phyloP scores from a whole-genome alignment of 1,140 invertebrate species.

The Pseudobourletiella spinata region DNA sequence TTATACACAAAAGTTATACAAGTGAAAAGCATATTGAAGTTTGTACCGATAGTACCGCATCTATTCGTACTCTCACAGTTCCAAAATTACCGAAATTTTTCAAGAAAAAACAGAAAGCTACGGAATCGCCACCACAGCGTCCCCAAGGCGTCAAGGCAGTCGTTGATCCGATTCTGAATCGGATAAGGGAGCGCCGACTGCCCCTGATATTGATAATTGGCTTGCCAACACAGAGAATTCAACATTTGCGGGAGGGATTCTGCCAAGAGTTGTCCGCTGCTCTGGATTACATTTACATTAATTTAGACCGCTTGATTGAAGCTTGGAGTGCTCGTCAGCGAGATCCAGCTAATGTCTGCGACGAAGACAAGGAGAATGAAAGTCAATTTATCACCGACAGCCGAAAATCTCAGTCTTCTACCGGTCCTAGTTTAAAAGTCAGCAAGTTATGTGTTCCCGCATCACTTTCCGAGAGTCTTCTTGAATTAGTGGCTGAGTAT shows the following conservation, averaged over 20 bases:
- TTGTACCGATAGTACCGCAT: background rate
- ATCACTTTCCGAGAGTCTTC: background rate
- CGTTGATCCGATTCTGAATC: constrained; percentile 13
- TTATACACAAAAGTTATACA: background rate
- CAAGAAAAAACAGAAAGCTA: background rate
- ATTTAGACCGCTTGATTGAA: constrained; percentile 14
- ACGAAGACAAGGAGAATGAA: background rate
- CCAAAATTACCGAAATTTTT: background rate
- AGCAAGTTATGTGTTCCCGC: background rate
- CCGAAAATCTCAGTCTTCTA: background rate
- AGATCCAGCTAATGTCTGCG: background rate
- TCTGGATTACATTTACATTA: constrained; percentile 14
- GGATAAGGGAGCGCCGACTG: constrained; percentile 2
- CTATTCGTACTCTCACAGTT: background rate
- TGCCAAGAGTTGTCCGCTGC: constrained; percentile 6
- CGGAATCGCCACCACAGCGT: background rate
- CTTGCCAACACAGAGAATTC: constrained; percentile 1
- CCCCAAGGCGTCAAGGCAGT: background rate
- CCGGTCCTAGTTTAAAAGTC: background rate
- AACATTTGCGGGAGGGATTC: constrained; percentile 2
- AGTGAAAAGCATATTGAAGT: background rate
- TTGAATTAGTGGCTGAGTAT: background rate
- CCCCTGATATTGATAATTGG: constrained; percentile 25
- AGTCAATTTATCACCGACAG: background rate
- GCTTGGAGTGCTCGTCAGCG: background rate